Evolutionary conservation across 2,888 invertebrate species (phyloP), one percentile per base, ranked within the genome.

Genomic region (Augiades crinisus): DNA sequence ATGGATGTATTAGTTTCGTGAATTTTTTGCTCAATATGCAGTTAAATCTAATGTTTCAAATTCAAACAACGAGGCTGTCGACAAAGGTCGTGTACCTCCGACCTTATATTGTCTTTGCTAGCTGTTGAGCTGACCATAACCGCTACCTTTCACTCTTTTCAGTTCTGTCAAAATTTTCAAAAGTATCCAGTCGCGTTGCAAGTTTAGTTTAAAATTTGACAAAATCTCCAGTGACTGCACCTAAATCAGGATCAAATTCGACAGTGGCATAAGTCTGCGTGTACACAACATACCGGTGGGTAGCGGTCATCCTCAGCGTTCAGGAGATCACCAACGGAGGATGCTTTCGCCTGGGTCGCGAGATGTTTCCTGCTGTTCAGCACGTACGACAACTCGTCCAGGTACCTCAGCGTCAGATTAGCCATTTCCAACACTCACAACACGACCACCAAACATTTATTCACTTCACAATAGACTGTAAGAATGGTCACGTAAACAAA

Each of bases 381-480:
- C 55, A 90, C 90, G 63, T 78, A 88, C 19, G 89, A 89, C 59
- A 90, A 65, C 75, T 90, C 90, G 72, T 90, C 90, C 81, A 90
- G 81, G 78, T 90, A 90, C 33, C 88, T 72, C 49, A 90, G 67
- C 57, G 90, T 88, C 63, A 90, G 70, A 63, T 87, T 88, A 19
- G 88, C 87, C 88, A 88, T 88, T 64, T 55, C 68, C 54, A 30
- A 56, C 61, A 61, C 62, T 41, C 49, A 56, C 54, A 53, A 17
- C 57, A 56, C 47, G 10, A 47, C 3, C 43, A 37, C 43, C 37
- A 19, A 49, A 49, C 41, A 50, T 41, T 50, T 27, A 51, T 47
- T 54, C 53, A 53, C 56, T 50, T 44, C 50, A 59, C 36, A 46
- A 45, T 53, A 45, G 46, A 47, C 55, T n/a, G n/a, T n/a, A n/a